These are phyloP conservation scores for Fragum sueziense DNA, from an alignment of 2,888 invertebrate species.

Conservation along the genomic window DNA sequence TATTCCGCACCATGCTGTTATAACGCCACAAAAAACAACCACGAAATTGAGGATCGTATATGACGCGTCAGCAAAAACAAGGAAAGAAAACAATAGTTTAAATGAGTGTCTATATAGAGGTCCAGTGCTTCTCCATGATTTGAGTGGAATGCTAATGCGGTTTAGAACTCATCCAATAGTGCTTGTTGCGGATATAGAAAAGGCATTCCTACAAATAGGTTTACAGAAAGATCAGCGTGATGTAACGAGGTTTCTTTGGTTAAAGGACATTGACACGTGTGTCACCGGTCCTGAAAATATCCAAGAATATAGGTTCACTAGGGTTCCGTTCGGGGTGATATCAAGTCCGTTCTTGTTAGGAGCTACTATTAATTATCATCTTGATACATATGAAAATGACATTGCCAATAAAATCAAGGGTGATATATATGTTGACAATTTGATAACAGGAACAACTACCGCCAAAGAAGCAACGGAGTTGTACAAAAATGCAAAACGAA, in stretches of 20 bases:
- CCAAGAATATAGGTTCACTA: constrained; percentile 22
- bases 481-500: constrained; percentile 13
- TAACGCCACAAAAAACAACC: constrained; percentile 22
- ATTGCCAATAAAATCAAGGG: constrained; percentile 4
- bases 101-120: constrained; percentile 36
- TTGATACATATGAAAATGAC: not conserved
- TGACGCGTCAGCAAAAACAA: constrained; percentile 24
- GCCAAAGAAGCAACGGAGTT: not conserved
- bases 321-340: constrained; percentile 35
- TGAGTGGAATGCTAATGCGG: not conserved
- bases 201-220: constrained; percentile 26
- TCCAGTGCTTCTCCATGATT: constrained; percentile 23
- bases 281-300: not conserved
- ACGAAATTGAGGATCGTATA: constrained; percentile 29
- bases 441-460: constrained; percentile 3
- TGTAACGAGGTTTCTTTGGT: constrained; percentile 23
- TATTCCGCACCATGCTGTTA: constrained; percentile 35
- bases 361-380: constrained; percentile 24
- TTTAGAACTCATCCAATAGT: not conserved
- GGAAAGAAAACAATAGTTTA: constrained; percentile 15
- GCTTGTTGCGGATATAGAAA: constrained; percentile 18
- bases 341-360: constrained; percentile 31
- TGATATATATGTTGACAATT: constrained; percentile 31
- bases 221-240: constrained; percentile 7
- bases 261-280: constrained; percentile 5